Conservation (phyloP, 2,888 invertebrate species). For the Blastobasis lacticolella region DNA sequence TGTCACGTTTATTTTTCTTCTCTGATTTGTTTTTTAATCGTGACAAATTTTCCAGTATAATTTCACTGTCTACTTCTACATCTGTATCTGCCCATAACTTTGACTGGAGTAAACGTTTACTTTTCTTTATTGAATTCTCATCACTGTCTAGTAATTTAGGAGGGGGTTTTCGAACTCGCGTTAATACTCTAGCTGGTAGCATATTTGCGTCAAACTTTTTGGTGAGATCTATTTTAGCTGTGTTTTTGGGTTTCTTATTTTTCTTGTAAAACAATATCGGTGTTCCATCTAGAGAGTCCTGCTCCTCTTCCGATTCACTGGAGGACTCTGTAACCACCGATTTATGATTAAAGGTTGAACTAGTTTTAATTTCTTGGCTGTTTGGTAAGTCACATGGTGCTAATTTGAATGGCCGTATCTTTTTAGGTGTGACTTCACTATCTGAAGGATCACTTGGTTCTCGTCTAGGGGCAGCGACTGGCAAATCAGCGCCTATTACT, state of each 20-base stretch:
- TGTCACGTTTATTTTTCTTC: conserved; percentile 23
- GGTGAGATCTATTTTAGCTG: conserved; percentile 40
- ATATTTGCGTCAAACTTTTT: conserved; percentile 38
- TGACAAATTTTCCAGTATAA: conserved; percentile 46
- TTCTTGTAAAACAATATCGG: conserved; percentile 38
- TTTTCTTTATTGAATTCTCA: conserved; percentile 18
- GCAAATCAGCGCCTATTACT: conserved; percentile 25
- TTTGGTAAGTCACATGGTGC: conserved; percentile 47
- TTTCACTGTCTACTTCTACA: conserved; percentile 41
- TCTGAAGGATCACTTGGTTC: conserved; percentile 44
- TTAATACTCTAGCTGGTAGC: conserved; percentile 47
- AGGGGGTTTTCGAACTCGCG: conserved; percentile 50
- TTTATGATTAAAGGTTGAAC: conserved; percentile 24
- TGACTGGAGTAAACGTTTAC: conserved; percentile 34
- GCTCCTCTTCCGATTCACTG: conserved; percentile 50
- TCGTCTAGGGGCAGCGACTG: conserved; percentile 24
- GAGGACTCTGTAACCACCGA: conserved; percentile 32
- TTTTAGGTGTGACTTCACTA: conserved; percentile 43
- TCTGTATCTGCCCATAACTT: conserved; percentile 39
- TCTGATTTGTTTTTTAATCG: conserved; percentile 36
- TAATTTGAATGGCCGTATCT: conserved; percentile 32
- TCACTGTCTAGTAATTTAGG: conserved; percentile 29
- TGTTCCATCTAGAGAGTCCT: conserved; percentile 35
- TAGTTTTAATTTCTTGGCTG: conserved; percentile 57
- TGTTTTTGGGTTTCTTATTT: conserved; percentile 21